Base-by-base conservation (phyloP, 2,888 invertebrate species). In the Hypselothyrea guttata region DNA sequence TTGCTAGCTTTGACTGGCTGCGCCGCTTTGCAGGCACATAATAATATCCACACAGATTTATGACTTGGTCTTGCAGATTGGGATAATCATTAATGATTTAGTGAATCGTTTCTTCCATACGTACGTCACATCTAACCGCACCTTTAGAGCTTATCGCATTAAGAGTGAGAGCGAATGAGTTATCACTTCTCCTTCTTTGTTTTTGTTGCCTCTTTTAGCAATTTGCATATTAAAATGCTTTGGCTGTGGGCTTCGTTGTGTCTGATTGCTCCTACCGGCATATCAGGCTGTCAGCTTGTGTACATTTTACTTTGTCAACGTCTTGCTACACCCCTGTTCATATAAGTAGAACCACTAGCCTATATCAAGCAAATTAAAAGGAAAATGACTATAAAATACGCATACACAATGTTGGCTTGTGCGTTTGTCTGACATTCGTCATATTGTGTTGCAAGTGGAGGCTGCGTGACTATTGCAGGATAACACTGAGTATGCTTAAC, bases 161-260 rank as follows among this genome's bases (percentile, higher is more conserved):
- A 8, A 11, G 40, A 40, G 11, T 11, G 27, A 27, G 11, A 40
- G 12, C 4, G 35, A 15, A 7, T 12, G 33, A 69, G 56, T 69
- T 70, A 63, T 74, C 70, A 74, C 64, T 69, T 74, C 45, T 38
- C 5, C 22, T 4, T 5, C 5, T 22, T 22, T 22, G 22, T 22
- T 22, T 22, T 22, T n/a, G n/a, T n/a, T n/a, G n/a, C n/a, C n/a
- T 22, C 22, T 70, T 41, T 53, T 64, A 40, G 60, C 76, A 68
- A 78, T 78, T 76, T 78, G 77, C 77, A 85, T 78, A 86, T 86
- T 78, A 84, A 78, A 78, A 79, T 59, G 71, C 37, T 33, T 35
- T 46, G 58, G 52, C 53, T 37, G 8, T 30, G 51, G 49, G 5
- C 60, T 51, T 57, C 60, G 60, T 54, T 61, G 59, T 62, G 81